Conservation (phyloP, 2,888 invertebrate genomes). For the Nemapogon koenigi region DNA sequence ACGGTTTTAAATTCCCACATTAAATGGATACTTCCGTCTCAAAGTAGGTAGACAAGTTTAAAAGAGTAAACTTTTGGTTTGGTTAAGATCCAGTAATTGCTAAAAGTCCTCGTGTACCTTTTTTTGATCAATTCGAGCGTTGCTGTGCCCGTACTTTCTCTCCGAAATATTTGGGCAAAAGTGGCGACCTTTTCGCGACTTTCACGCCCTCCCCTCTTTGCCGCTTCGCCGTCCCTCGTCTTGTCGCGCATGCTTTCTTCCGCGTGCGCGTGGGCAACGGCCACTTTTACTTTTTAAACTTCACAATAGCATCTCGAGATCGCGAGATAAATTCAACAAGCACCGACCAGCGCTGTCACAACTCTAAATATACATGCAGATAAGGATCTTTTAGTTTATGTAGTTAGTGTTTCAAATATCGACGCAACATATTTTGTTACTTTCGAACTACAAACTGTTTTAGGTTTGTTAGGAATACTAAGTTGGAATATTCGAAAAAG, state of each 20-base stretch:
- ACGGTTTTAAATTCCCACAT: no score
- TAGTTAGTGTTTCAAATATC: no score
- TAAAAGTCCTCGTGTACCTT: constrained; percentile 15
- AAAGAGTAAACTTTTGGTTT: no score
- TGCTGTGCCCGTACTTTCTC: constrained; percentile 43
- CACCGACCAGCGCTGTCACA: not conserved
- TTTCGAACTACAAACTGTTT: no score
- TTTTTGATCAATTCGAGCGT: constrained; percentile 43
- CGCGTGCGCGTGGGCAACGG: constrained; percentile 46
- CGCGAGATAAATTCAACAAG: not conserved
- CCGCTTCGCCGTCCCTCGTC: constrained; percentile 18
- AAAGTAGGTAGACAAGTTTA: no score
- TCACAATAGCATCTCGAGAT: constrained; percentile 21
- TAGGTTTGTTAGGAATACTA: no score
- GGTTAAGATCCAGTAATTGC: no score
- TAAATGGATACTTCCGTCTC: no score
- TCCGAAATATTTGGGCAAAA: constrained; percentile 63
- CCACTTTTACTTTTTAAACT: constrained; percentile 54
- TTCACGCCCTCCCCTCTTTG: constrained; percentile 34
- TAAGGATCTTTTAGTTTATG: no score
- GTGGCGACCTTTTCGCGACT: constrained; percentile 60
- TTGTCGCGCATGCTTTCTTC: constrained; percentile 35
- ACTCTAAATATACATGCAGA: constrained; percentile 1
- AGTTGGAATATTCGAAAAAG: no score
- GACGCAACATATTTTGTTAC: no score